Evolutionary conservation across 2,888 invertebrate species (phyloP), one percentile per base, ranked within the genome.

Genomic region (Biston betularia): DNA sequence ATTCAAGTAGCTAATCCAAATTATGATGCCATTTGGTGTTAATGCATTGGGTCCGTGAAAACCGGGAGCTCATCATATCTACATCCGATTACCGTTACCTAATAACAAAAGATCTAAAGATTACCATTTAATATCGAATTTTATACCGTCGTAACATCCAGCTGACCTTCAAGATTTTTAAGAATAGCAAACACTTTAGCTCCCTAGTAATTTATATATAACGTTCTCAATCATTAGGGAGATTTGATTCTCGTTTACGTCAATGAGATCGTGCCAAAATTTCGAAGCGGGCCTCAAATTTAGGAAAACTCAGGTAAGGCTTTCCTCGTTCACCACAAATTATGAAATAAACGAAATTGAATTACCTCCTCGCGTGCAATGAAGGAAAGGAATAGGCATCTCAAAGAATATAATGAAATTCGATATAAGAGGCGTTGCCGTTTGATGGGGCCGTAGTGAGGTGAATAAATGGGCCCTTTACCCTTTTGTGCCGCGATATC

Each of bases 261-360:
- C 34, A 52, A 44, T n/a, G 48, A 58, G 40, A n/a, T 49, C 40
- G 24, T 42, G 40, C 40, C 40, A 44, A 58, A 54, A 48, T 40
- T 54, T 60, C 55, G 45, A 56, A 60, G 24, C 24, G 42, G 40
- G 12, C 38, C 52, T 14, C 15, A 35, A 66, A 58, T 66, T 66
- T 24, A 58, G 53, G 48, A 58, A 65, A 66, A 48, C 35, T 57
- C 42, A 42, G 42, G 34, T 46, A 61, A 15, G n/a, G 40, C 6
- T 45, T 54, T 55, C 60, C 49, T 66, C 62, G 62, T 63, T 67
- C 48, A 35, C 58, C 63, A 49, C 59, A 35, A 70, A 73, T 74
- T 69, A 70, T 71, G 57, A 72, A 69, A 70, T 69, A 66, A 71
- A 62, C 57, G 64, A 66, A 72, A 72, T 72, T 69, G 70, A 70